Percentiles rank a stretch among this genome's conserved stretches.
phyloP scores from a whole-genome alignment of 2,113 vertebrate genomes.

The Hystrix brachyura region DNA sequence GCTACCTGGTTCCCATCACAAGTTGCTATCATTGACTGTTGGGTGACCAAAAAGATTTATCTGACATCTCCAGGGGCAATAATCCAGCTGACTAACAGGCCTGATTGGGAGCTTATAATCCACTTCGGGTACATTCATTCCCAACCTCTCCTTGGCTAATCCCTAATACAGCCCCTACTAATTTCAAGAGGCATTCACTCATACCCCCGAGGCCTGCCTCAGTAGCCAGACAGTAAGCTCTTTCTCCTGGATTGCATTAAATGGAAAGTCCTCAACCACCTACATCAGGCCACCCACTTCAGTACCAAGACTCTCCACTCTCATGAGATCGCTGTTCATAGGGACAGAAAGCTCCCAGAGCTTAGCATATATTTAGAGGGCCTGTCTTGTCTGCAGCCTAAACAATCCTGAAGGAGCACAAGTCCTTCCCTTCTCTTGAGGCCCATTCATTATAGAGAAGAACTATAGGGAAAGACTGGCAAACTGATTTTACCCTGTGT shows the following conservation, averaged over 20 bases:
- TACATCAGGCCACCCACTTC: neutral
- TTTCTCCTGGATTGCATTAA: neutral
- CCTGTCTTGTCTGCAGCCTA: neutral
- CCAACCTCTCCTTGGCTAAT: neutral
- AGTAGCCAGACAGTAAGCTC: neutral
- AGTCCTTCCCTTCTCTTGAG: neutral
- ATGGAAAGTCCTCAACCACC: neutral
- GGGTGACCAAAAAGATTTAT: neutral
- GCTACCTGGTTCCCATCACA: neutral
- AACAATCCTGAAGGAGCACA: neutral
- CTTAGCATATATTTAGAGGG: neutral
- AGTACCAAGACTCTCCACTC: neutral
- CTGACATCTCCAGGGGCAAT: neutral
- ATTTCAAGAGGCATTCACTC: neutral
- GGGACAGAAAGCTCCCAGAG: neutral
- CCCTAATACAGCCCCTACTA: neutral
- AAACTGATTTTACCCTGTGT: neutral
- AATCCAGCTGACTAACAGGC: neutral
- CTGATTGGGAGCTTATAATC: neutral
- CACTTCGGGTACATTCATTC: neutral
- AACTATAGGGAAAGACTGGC: neutral
- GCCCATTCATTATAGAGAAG: neutral
- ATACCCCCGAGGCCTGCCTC: neutral
- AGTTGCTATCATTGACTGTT: neutral
- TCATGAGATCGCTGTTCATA: neutral